Evolutionary conservation across 2,797 vertebrate species (phyloP), one percentile per base, ranked within the genome.

Genomic region (Coccyzus lansbergi): DNA sequence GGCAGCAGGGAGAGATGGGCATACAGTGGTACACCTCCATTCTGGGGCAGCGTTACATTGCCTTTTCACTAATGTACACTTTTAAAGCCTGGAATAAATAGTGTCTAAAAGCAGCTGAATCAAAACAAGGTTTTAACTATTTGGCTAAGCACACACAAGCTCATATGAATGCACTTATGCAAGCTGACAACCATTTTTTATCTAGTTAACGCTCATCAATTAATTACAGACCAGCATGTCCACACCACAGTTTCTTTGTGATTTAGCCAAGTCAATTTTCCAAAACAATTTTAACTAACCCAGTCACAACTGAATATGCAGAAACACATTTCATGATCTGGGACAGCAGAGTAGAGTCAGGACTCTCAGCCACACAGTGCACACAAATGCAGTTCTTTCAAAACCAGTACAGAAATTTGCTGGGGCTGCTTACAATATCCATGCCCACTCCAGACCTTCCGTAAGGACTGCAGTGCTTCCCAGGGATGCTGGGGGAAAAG

Each of bases 211-310:
- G 2, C 70, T 90, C 82, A 88, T 92, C 83, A 70, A 90, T 86
- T 94, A 94, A 92, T 93, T 93, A 86, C 59, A 92, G 77, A 72
- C 55, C 91, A 82, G 63, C 59, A 60, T 26, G 44, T 70, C 83
- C 63, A 55, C 65, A 71, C 71, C 28, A 33, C 6, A 21, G 42
- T 53, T 92, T 67, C 74, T 67, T 72, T 78, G 72, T 64, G 89
- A 70, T 79, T 90, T 92, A 88, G 85, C 70, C 80, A 86, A 95
- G 83, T 29, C 55, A 51, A 38, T 88, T 86, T 95, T 94, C 87
- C 77, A 86, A 92, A 92, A 67, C 67, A 82, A 53, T 82, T 94
- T 90, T 76, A 88, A 88, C 74, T 46, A 92, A 92, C 8, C 9
- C 89, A 42, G 55, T 81, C 40, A 56, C 70, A 88, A 67, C 9